Evolutionary conservation across 2,888 invertebrate genomes (phyloP).

Genomic region (Drosophila bunnanda): DNA sequence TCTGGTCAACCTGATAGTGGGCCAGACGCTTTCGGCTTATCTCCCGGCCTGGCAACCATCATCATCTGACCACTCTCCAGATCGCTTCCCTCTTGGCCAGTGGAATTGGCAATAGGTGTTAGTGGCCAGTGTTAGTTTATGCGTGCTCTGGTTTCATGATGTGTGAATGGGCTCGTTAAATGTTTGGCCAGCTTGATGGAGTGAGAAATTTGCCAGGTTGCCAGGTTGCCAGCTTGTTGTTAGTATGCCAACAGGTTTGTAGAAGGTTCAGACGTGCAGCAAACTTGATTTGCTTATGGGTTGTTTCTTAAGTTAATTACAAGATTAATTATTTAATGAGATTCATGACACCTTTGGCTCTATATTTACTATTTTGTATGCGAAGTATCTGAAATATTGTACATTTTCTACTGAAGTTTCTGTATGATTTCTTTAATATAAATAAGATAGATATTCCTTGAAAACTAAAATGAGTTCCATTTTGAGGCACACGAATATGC

Average conservation of each 20-base stretch:
- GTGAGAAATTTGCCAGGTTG: slow-evolving; percentile 37
- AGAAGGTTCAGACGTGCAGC: slow-evolving; percentile 3
- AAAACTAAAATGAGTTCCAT: background rate
- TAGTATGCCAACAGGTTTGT: slow-evolving; percentile 16
- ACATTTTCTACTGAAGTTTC: background rate
- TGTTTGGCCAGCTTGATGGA: slow-evolving; percentile 30
- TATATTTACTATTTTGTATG: background rate
- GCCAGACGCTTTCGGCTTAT: slow-evolving; percentile 52
- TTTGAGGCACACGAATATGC: background rate
- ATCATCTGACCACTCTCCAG: slow-evolving; percentile 45
- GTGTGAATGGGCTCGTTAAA: slow-evolving; percentile 47
- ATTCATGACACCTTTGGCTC: background rate
- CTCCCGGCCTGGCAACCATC: slow-evolving; percentile 16
- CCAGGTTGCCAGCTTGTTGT: slow-evolving; percentile 18
- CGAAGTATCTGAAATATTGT: background rate
- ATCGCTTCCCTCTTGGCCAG: slow-evolving; percentile 53
- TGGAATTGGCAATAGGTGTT: slow-evolving; percentile 32
- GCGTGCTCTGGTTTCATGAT: slow-evolving; percentile 54
- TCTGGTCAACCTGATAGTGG: slow-evolving; percentile 39
- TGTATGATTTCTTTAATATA: no score
- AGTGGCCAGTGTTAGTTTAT: slow-evolving; percentile 42
- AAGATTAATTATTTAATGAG: background rate
- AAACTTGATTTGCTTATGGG: slow-evolving; percentile 12
- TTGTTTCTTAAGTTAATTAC: background rate
- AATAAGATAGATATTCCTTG: background rate